These are phyloP conservation scores for Pristionchus japonicus DNA, from an alignment of 2,888 invertebrate genomes.

Conservation along the genomic window DNA sequence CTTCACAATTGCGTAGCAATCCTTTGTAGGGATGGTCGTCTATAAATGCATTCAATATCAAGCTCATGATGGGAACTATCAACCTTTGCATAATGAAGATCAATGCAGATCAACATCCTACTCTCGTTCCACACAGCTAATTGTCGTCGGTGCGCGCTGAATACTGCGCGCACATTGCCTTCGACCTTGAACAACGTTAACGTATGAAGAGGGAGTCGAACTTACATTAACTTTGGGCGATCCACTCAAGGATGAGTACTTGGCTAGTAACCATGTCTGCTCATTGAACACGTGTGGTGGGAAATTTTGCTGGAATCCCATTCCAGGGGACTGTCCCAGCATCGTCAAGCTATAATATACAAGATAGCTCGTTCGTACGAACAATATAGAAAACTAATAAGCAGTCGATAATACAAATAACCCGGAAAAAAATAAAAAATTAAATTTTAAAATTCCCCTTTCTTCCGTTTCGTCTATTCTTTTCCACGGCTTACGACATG, in stretches of 20 bases:
- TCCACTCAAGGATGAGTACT: constrained; percentile 18
- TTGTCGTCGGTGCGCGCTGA: background rate
- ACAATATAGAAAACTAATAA: background rate
- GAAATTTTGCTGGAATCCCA: background rate
- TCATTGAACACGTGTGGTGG: background rate
- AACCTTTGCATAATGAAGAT: constrained; percentile 13
- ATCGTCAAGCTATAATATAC: background rate
- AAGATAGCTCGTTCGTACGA: background rate
- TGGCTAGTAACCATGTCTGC: background rate
- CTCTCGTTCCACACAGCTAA: constrained; percentile 1
- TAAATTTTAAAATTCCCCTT: no score
- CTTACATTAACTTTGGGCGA: background rate
- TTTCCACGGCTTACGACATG: no score
- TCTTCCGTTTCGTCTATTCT: no score
- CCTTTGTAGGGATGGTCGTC: background rate
- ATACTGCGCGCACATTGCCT: constrained; percentile 14
- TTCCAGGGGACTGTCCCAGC: constrained; percentile 9
- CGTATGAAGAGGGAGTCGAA: background rate
- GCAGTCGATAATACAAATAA: no score
- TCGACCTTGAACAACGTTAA: background rate
- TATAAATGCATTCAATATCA: no score
- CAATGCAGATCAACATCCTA: background rate
- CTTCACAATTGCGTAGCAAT: background rate
- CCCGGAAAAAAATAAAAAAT: no score
- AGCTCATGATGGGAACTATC: no score